A percentile compares a stretch with the other conserved stretches of the same genome.
These are phyloP conservation scores for Mechanitis mazaeus DNA, from an alignment of 2,888 invertebrate genomes.

Conservation along the genomic window DNA sequence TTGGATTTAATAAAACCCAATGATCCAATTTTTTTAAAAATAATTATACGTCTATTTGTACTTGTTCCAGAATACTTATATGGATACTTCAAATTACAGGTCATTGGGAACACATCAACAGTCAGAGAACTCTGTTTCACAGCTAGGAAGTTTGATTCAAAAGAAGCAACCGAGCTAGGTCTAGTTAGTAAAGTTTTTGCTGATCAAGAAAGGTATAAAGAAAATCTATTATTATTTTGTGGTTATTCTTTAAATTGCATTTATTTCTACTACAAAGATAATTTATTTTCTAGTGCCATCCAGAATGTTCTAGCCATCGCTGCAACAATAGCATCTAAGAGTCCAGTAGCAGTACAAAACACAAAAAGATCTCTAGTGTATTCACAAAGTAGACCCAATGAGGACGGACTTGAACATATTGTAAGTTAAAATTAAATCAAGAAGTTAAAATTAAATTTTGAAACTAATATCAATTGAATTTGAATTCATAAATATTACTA, in stretches of 20 bases:
- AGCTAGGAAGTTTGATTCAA: conserved; percentile 85
- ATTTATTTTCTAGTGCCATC: conserved; percentile 76
- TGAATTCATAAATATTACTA: neutral
- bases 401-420: conserved; percentile 92
- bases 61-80: too few relatives aligned
- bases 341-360: conserved; percentile 96
- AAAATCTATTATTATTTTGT: neutral
- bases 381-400: conserved; percentile 90
- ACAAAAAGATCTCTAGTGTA: conserved; percentile 90
- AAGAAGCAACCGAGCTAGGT: conserved; percentile 89
- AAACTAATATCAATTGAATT: neutral
- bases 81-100: conserved; percentile 41
- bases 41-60: too few relatives aligned
- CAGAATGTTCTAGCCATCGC: conserved; percentile 85
- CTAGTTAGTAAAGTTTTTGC: conserved; percentile 87
- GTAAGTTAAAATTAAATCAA: conserved; percentile 74
- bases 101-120: conserved; percentile 91
- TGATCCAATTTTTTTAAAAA: too few relatives aligned
- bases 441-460: too few relatives aligned
- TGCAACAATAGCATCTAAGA: conserved; percentile 87
- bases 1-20: neutral
- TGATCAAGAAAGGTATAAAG: conserved; percentile 79
- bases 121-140: conserved; percentile 93
- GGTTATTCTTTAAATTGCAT: neutral
- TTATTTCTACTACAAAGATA: neutral